Percentiles rank a stretch among this genome's conserved stretches.
These are phyloP conservation scores for Eptatretus atami DNA, from an alignment of 2,797 vertebrate species.

Conservation along the genomic window DNA sequence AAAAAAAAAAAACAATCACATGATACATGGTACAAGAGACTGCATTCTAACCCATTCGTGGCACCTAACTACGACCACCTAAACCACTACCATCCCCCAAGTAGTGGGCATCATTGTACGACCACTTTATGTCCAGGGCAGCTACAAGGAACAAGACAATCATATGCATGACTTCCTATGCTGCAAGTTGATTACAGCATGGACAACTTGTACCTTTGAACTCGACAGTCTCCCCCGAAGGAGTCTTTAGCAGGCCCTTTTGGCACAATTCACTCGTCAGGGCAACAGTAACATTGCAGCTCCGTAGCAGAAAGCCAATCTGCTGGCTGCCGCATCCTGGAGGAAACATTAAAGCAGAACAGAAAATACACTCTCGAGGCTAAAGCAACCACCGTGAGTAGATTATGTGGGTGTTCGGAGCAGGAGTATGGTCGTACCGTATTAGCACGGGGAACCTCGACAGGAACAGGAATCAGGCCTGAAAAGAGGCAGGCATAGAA, in stretches of 20 bases:
- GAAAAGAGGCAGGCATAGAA: no score
- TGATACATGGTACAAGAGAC: no score
- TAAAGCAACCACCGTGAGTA: no score
- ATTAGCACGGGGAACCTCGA: no score
- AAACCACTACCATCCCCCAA: not conserved
- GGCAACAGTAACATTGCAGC: constrained; percentile 59
- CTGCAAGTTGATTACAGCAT: no score
- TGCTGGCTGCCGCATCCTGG: constrained; percentile 82
- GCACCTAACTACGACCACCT: not conserved
- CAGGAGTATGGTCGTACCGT: no score
- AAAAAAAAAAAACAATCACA: no score
- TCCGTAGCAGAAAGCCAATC: constrained; percentile 74
- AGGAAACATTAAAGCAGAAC: not conserved
- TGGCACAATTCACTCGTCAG: constrained; percentile 82
- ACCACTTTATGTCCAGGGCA: constrained; percentile 7
- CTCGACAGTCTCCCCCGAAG: constrained; percentile 69
- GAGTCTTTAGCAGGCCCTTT: constrained; percentile 78
- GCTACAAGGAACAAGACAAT: constrained; percentile 8
- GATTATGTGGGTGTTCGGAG: no score
- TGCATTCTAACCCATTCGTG: constrained; percentile 8
- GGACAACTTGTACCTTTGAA: constrained; percentile 37
- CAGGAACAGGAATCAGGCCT: no score
- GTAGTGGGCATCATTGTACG: not conserved
- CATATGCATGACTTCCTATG: constrained; percentile 10
- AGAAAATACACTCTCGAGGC: no score